Conservation (phyloP, 2,888 invertebrate genomes). For the Spisula subtruncata region DNA sequence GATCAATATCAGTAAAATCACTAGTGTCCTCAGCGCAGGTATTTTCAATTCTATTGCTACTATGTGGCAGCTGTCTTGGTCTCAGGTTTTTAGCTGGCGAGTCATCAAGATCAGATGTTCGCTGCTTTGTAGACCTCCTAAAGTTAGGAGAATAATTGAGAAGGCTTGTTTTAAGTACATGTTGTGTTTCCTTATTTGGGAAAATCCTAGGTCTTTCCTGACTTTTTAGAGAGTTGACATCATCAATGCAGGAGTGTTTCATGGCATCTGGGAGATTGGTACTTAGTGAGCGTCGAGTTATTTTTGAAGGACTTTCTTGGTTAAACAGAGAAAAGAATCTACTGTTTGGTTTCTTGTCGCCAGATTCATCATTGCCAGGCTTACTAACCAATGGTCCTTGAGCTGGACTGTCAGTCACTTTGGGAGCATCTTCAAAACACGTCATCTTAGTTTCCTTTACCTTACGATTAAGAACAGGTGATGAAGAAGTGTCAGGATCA, state of each 20-base stretch:
- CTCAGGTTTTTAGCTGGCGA: constrained; percentile 48
- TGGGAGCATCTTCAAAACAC: background rate
- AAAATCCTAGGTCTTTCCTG: no score
- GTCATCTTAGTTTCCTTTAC: background rate
- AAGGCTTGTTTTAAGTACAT: background rate
- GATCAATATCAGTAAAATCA: background rate
- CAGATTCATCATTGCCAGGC: background rate
- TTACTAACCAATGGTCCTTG: background rate
- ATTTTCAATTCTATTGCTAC: background rate
- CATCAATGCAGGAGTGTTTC: no score
- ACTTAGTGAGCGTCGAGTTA: no score
- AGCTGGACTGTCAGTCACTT: background rate
- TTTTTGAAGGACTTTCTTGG: background rate
- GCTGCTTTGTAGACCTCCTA: background rate
- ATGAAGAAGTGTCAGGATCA: background rate
- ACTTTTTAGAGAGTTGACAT: no score
- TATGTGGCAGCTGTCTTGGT: background rate
- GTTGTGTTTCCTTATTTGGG: no score
- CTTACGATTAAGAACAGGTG: background rate
- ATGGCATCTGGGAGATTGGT: no score
- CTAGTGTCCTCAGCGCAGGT: background rate
- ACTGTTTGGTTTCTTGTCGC: background rate
- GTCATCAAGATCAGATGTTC: background rate
- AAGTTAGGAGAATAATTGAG: background rate
- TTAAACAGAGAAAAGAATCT: background rate